Conservation (phyloP, 92 coral and sea anemone genomes). For the Muricea muricata region DNA sequence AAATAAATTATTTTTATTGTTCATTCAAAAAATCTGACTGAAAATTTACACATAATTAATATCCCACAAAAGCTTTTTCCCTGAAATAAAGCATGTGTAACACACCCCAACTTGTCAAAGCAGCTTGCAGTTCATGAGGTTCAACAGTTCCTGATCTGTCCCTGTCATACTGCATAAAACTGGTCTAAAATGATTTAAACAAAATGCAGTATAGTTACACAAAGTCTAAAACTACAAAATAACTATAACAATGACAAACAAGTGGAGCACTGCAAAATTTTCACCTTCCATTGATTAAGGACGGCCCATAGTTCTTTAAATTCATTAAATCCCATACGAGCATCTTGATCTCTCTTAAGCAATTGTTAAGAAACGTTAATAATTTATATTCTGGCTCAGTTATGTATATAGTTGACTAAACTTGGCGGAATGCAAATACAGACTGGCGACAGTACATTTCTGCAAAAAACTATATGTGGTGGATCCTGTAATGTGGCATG, state of each 20-base stretch:
- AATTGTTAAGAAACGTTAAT: neutral
- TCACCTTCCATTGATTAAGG: constrained; percentile 95
- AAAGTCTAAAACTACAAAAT: neutral
- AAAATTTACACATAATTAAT: neutral
- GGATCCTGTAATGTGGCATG: too few relatives aligned
- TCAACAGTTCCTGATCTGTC: constrained; percentile 94
- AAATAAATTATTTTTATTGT: neutral
- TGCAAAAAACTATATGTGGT: too few relatives aligned
- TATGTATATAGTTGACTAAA: too few relatives aligned
- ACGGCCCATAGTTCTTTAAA: constrained; percentile 91
- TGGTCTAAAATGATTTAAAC: constrained; percentile 51
- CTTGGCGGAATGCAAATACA: too few relatives aligned
- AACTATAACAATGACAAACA: too few relatives aligned
- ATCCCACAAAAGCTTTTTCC: neutral
- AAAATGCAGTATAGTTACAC: neutral
- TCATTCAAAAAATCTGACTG: neutral
- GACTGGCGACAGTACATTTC: too few relatives aligned
- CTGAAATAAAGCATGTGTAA: neutral
- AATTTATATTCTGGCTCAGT: too few relatives aligned
- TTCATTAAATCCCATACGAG: constrained; percentile 92
- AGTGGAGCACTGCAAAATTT: neutral
- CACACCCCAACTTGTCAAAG: constrained; percentile 88
- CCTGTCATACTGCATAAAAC: constrained; percentile 85
- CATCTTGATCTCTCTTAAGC: constrained; percentile 71
- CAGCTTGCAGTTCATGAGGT: constrained; percentile 83